Evolutionary conservation across 2,888 invertebrate species (phyloP).

Genomic region (Schrankia costaestrigalis): DNA sequence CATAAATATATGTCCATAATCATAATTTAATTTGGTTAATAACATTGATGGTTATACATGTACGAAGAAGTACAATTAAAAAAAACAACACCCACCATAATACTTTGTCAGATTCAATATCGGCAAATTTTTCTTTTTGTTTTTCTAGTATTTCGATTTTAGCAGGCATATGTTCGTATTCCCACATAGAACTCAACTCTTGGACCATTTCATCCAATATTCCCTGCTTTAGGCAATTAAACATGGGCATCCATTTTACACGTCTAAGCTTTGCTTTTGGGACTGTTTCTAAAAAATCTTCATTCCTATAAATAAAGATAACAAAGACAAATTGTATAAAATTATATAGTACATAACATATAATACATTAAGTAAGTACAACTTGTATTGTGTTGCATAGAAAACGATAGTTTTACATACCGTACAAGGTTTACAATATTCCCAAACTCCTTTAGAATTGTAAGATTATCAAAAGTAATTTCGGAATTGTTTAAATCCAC

Average conservation of each 20-base stretch:
- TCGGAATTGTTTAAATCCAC: conserved; percentile 52
- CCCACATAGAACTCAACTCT: conserved; percentile 69
- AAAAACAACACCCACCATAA: conserved; percentile 44
- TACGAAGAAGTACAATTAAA: neutral
- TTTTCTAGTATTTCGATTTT: conserved; percentile 63
- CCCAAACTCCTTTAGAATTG: conserved; percentile 66
- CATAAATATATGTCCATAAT: too few species aligned
- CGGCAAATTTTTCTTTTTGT: conserved; percentile 62
- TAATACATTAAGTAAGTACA: neutral
- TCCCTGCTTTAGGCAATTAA: conserved; percentile 64
- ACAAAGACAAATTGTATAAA: neutral
- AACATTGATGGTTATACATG: neutral
- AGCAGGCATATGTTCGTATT: conserved; percentile 64
- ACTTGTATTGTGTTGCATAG: neutral
- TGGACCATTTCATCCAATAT: conserved; percentile 67
- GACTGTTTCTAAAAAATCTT: conserved; percentile 69
- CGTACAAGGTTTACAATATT: conserved; percentile 65
- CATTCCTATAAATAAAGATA: conserved; percentile 48
- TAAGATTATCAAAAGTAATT: conserved; percentile 61
- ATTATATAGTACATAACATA: neutral
- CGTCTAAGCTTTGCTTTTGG: conserved; percentile 63
- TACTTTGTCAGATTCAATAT: conserved; percentile 40
- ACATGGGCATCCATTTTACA: conserved; percentile 72
- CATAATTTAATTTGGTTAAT: too few species aligned
- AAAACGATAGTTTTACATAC: conserved; percentile 30